Evolutionary conservation across 2,113 vertebrate species (phyloP).

Genomic region (Triplophysa rosa): DNA sequence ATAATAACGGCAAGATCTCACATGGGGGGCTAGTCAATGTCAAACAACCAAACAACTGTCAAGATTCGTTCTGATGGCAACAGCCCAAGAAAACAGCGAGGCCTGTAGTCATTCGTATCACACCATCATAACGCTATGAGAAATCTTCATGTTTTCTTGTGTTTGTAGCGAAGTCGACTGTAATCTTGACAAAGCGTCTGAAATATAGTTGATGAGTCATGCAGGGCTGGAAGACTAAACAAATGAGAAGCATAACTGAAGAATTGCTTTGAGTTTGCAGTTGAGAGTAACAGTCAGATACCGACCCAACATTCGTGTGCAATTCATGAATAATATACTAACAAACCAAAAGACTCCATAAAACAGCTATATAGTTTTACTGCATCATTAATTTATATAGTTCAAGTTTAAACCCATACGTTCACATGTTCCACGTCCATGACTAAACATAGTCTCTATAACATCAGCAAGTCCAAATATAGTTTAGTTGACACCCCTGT

Average conservation of each 20-base stretch:
- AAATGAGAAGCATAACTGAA: background rate
- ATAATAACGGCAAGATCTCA: slow-evolving; percentile 16
- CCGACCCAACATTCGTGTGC: too few species aligned
- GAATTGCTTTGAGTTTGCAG: background rate
- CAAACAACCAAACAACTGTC: slow-evolving; percentile 6
- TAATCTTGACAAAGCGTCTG: slow-evolving; percentile 13
- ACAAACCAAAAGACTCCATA: too few species aligned
- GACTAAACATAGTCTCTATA: background rate
- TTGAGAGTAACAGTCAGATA: background rate
- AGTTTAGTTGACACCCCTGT: slow-evolving; percentile 12
- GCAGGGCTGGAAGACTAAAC: slow-evolving; percentile 39
- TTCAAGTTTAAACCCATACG: background rate
- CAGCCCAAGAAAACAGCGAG: background rate
- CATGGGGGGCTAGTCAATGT: slow-evolving; percentile 11
- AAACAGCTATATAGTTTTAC: too few species aligned
- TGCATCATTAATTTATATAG: too few species aligned
- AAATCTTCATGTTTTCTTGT: background rate
- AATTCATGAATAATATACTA: too few species aligned
- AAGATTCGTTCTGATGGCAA: background rate
- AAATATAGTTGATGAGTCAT: slow-evolving; percentile 55
- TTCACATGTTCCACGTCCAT: background rate
- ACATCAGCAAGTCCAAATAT: slow-evolving; percentile 35
- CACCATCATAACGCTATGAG: background rate
- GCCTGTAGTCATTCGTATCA: background rate
- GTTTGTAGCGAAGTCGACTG: background rate